Evolutionary conservation across 2,888 invertebrate species (phyloP), one percentile per base, ranked within the genome.

Genomic region (Ypsolopha scabrella): DNA sequence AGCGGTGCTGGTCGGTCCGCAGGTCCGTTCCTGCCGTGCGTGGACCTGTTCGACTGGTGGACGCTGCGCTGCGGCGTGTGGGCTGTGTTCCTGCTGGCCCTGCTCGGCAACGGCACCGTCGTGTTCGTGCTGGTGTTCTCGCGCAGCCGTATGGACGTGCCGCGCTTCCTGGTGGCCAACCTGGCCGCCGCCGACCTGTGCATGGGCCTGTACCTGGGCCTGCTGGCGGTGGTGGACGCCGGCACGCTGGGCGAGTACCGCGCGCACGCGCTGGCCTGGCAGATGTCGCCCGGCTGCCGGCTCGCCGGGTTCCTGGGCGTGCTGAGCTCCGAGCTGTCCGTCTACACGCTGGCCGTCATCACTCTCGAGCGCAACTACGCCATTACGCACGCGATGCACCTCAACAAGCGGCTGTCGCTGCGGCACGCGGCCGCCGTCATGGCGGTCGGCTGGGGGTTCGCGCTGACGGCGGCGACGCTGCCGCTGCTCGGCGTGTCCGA

Each of bases 41-140:
- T 95, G 69, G 98, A 98, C 77, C 88, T 98, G 52, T 98, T 98
- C 77, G 97, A 97, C 72, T 98, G 97, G 97, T 98, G 98, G 98
- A 96, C 97, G 6, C 83, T 98, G 62, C 91, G 97, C 43, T 98
- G 97, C 73, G 97, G 98, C 14, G 97, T 98, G 50, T 99, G 99
- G 98, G 92, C 97, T 11, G 97, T 99, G 45, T 98, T 98, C 80
- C 90, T 98, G 53, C 88, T 98, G 63, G 97, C 98, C 41, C 91
- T 99, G 87, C 89, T 98, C 50, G 99, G 99, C 57, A 99, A 99
- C 76, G 97, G 97, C 46, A 95, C 95, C 0, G 98, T 98, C 8
- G 96, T 98, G 10, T 94, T 97, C 69, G 97, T 99, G 47, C 89
- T 98, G 51, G 89, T 97, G 58, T 96, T 94, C 76, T 94, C 96